Evolutionary conservation across 2,888 invertebrate species (phyloP).

Genomic region (Lordiphosa fenestrarum): DNA sequence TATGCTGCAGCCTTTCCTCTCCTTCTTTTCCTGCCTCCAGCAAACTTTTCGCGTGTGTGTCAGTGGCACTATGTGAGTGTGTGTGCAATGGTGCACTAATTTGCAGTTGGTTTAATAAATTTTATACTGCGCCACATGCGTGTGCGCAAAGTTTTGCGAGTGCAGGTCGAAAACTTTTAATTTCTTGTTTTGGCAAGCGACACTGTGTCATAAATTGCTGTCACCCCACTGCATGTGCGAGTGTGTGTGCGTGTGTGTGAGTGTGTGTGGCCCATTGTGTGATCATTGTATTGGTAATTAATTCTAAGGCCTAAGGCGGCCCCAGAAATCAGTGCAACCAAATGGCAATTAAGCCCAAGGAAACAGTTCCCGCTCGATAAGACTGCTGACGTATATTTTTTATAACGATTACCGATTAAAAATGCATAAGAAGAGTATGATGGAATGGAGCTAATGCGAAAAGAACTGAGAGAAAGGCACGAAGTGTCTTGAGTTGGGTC

Average conservation of each 20-base stretch:
- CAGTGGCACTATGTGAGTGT: not conserved
- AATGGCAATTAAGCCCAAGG: slow-evolving; percentile 53
- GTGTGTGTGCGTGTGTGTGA: not conserved
- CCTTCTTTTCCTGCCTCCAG: slow-evolving; percentile 7
- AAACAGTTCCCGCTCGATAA: slow-evolving; percentile 55
- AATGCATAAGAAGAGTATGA: too few relatives aligned
- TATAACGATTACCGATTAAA: not conserved
- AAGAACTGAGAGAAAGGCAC: too few relatives aligned
- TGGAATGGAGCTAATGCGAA: too few relatives aligned
- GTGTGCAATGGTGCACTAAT: slow-evolving; percentile 53
- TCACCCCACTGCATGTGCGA: slow-evolving; percentile 25
- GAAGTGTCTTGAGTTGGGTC: too few relatives aligned
- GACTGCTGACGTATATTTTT: slow-evolving; percentile 29
- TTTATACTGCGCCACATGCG: slow-evolving; percentile 60
- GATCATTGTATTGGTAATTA: slow-evolving; percentile 53
- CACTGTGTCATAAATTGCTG: slow-evolving; percentile 57
- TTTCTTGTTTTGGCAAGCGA: slow-evolving; percentile 66
- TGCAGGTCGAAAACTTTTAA: slow-evolving; percentile 61
- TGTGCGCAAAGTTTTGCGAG: slow-evolving; percentile 49
- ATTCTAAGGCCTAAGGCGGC: slow-evolving; percentile 38
- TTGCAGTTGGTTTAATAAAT: slow-evolving; percentile 68
- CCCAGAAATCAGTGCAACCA: slow-evolving; percentile 46
- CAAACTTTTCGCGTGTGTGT: not conserved
- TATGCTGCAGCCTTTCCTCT: slow-evolving; percentile 47
- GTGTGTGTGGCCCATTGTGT: slow-evolving; percentile 20